Base-by-base conservation (phyloP, 2,113 vertebrate species). In the Chaetodon trifascialis region DNA sequence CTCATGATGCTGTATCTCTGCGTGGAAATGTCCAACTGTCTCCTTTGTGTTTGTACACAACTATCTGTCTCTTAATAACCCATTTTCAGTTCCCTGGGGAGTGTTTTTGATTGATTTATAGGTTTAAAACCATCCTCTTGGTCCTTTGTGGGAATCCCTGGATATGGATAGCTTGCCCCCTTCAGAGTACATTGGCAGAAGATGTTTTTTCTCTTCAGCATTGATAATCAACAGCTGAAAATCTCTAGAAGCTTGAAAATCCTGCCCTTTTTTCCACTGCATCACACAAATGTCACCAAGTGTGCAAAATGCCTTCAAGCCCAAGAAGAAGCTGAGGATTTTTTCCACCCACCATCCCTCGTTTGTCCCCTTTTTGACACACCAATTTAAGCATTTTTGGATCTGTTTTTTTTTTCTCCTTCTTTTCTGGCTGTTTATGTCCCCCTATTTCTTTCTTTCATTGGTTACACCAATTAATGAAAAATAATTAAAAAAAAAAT, bases 121-220 rank as follows among this genome's bases (percentile, higher is more conserved):
- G 97, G 96, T 97, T 96, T 94, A 86, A 85, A 88, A 74, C 87
- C 90, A 77, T 74, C 89, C 80, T 88, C 74, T 86, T 84, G 89
- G 89, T 74, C 88, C 71, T 87, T 91, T 96, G 94, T 92, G 94
- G 96, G 96, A 95, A 96, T 93, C 94, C 88, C 82, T 90, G 96
- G 96, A 96, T 96, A 94, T 95, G 95, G 95, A 97, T 94, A 95
- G 94, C 91, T 83, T 86, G 68, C 55, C 73, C 47, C 30, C 52
- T 36, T 79, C 82, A 82, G 76, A 85, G 47, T 83, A 89, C 86
- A 89, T 92, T 95, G 95, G 91, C 94, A 91, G 97, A 98, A 97
- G 97, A 97, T 79, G 74, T 89, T 90, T 90, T 80, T 76, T 69
- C 17, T 51, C 65, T 63, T 85, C 80, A 91, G 68, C 30, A 59